Percentiles rank a stretch among this genome's conserved stretches.
Conservation (phyloP, 2,113 vertebrate species). For the Ictalurus punctatus region DNA sequence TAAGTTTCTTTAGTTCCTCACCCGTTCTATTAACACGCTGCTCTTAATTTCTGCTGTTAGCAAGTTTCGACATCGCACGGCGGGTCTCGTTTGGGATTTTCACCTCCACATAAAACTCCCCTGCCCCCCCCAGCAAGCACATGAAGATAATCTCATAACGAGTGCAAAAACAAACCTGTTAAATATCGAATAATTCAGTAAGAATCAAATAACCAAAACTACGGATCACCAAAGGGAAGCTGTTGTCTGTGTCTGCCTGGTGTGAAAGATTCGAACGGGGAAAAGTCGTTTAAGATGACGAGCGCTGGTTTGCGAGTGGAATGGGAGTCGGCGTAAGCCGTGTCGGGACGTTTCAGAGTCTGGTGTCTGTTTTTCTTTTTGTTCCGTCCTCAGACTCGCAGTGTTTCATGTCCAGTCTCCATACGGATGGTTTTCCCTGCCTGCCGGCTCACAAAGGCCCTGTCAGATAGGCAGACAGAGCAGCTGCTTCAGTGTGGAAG, state of each 20-base stretch:
- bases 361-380: neutral
- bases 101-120: neutral
- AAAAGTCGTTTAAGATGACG: neutral
- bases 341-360: neutral
- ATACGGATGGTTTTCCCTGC: conserved; percentile 82
- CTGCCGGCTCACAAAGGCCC: conserved; percentile 79
- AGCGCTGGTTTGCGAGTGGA: neutral
- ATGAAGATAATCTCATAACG: neutral
- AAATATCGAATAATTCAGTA: neutral
- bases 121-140: neutral
- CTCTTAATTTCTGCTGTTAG: conserved; percentile 13
- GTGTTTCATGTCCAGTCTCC: conserved; percentile 78
- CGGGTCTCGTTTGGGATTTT: neutral
- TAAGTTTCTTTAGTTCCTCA: conserved; percentile 45
- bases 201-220: conserved; percentile 32
- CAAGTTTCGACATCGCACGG: neutral
- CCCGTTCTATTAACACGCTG: conserved; percentile 27
- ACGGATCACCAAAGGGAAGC: conserved; percentile 49
- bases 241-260: neutral
- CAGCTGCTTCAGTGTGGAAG: neutral
- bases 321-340: neutral
- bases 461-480: conserved; percentile 56
- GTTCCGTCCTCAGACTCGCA: conserved; percentile 39
- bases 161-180: neutral
- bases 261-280: neutral